Conservation (phyloP, 2,888 invertebrate genomes). For the Penaeus monodon region DNA sequence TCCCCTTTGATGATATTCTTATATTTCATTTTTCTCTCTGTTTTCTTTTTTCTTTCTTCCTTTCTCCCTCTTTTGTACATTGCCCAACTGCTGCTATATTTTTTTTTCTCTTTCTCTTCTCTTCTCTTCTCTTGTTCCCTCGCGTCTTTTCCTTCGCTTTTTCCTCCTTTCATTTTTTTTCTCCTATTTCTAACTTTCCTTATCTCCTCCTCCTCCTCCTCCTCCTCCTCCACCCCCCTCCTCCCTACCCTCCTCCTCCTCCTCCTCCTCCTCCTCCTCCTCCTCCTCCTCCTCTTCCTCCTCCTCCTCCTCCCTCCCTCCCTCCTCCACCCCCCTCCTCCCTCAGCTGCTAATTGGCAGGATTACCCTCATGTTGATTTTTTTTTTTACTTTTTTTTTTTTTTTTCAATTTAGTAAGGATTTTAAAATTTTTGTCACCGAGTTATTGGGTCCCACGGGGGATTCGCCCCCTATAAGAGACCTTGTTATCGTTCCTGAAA, state of each 20-base stretch:
- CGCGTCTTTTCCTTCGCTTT: neutral
- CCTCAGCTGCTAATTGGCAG: constrained; percentile 33
- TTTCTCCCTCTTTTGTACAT: too few species aligned
- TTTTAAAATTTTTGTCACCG: constrained; percentile 52
- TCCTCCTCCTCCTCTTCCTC: too few species aligned
- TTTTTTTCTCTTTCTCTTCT: too few species aligned
- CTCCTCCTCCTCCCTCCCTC: neutral
- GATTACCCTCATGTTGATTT: constrained; percentile 16
- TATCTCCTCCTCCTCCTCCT: too few species aligned
- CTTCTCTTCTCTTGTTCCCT: neutral
- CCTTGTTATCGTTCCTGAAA: too few species aligned
- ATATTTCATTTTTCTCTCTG: too few species aligned
- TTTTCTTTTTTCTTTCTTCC: too few species aligned
- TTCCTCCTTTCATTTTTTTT: neutral
- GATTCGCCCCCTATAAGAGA: too few species aligned
- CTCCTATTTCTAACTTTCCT: neutral
- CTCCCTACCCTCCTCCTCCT: neutral
- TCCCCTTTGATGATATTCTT: too few species aligned
- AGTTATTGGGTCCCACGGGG: constrained; percentile 43
- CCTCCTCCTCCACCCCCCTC: neutral
- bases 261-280: neutral
- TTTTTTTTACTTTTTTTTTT: neutral
- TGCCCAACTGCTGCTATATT: too few species aligned
- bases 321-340: neutral
- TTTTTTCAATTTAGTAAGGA: constrained; percentile 29